Percentiles rank a stretch among this genome's conserved stretches.
Conservation (phyloP, 2,797 vertebrate genomes). For the Hippopotamyrus pictus region DNA sequence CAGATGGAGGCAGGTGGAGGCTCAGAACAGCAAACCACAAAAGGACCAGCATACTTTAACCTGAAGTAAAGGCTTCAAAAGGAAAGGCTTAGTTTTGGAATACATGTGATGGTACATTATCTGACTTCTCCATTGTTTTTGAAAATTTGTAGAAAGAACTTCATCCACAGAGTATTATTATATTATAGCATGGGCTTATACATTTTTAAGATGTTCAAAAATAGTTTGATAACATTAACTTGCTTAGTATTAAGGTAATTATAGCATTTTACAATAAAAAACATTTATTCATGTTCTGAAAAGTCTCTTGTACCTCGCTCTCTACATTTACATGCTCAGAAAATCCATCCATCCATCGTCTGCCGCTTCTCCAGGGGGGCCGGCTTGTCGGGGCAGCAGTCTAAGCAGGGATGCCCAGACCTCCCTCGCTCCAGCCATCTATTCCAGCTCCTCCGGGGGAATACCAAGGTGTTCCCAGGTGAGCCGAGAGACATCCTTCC, state of each 20-base stretch:
- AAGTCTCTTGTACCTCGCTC: not conserved
- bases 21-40: not conserved
- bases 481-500: not conserved
- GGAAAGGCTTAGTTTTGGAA: not conserved
- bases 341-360: not conserved
- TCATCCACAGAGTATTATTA: not conserved
- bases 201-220: not conserved
- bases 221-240: not conserved
- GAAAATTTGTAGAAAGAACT: not conserved
- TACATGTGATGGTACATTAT: not conserved
- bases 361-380: not conserved
- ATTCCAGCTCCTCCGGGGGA: not conserved
- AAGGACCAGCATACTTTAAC: not conserved
- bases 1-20: not conserved
- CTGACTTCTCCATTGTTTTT: not conserved
- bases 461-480: not conserved
- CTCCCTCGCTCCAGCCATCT: not conserved
- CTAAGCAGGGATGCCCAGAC: not conserved
- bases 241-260: not conserved
- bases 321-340: not conserved
- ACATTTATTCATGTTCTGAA: not conserved
- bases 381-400: not conserved
- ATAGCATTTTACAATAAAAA: not conserved
- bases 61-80: not conserved
- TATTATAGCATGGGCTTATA: too few species aligned